These are phyloP conservation scores for Pachymerium ferrugineum DNA, from an alignment of 2,888 invertebrate species.

Conservation along the genomic window DNA sequence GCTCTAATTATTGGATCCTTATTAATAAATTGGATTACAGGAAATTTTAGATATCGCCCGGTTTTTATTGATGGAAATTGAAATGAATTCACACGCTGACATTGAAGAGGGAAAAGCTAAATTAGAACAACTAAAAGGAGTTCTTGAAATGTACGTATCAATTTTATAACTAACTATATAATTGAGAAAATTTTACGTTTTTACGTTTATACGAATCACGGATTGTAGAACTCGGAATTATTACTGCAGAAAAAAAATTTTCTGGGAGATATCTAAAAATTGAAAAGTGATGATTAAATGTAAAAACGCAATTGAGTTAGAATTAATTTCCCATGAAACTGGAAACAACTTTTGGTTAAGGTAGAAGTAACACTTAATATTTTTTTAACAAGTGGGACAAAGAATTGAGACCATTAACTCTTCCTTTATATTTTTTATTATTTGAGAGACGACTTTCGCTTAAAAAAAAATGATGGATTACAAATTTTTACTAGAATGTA, in stretches of 20 bases:
- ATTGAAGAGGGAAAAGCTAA: conserved; percentile 96
- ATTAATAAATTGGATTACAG: conserved; percentile 39
- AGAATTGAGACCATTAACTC: not conserved
- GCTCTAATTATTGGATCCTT: no score
- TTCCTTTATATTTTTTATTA: not conserved
- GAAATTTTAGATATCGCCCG: conserved; percentile 96
- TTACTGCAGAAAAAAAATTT: no score
- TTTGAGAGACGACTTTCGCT: not conserved
- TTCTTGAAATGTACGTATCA: conserved; percentile 88
- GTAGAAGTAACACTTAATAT: no score
- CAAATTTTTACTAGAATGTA: not conserved
- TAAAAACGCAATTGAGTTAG: not conserved
- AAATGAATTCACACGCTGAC: conserved; percentile 80
- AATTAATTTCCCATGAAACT: not conserved
- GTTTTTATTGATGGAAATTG: conserved; percentile 79
- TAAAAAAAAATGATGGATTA: not conserved
- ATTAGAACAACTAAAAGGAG: conserved; percentile 93
- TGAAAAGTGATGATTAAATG: not conserved
- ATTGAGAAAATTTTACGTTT: no score
- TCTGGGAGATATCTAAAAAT: no score
- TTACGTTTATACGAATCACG: not conserved
- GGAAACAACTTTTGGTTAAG: not conserved
- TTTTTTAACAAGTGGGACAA: no score
- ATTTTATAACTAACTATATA: not conserved
- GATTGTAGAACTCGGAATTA: no score